Conservation (phyloP, 2,797 vertebrate species). For the Hozukius guyotensis region DNA sequence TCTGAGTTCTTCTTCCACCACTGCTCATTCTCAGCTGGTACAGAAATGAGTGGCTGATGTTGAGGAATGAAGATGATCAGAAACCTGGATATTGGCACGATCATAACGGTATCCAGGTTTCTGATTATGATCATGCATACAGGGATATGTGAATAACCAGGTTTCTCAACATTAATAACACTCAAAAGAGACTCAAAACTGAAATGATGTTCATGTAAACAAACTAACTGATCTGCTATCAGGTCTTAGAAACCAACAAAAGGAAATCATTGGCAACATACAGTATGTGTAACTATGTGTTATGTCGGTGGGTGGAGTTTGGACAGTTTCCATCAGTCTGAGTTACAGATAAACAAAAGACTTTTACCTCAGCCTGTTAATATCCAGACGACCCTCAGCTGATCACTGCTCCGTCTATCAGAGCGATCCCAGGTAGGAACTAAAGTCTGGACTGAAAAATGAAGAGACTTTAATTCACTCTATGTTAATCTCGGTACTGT, state of each 20-base stretch:
- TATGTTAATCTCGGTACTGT: neutral
- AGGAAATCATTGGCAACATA: neutral
- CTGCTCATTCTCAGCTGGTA: neutral
- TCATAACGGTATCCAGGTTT: no score
- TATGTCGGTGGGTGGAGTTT: constrained; percentile 30
- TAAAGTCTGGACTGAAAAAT: neutral
- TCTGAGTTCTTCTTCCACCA: neutral
- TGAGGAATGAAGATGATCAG: neutral
- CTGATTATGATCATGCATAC: neutral
- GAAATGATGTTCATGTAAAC: neutral
- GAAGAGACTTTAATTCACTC: neutral
- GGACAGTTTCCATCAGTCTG: constrained; percentile 28
- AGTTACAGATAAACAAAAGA: constrained; percentile 64
- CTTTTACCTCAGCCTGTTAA: constrained; percentile 61
- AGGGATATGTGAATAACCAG: neutral
- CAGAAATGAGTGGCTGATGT: neutral
- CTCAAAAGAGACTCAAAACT: neutral
- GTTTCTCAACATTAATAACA: neutral
- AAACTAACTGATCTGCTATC: neutral
- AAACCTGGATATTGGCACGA: neutral
- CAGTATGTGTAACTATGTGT: constrained; percentile 5
- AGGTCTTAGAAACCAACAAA: neutral
- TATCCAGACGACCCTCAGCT: neutral
- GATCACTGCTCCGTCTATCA: neutral
- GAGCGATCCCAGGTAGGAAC: constrained; percentile 35